Evolutionary conservation across 2,113 vertebrate genomes (phyloP), one percentile per base, ranked within the genome.

Genomic region (Cisticola juncidis): DNA sequence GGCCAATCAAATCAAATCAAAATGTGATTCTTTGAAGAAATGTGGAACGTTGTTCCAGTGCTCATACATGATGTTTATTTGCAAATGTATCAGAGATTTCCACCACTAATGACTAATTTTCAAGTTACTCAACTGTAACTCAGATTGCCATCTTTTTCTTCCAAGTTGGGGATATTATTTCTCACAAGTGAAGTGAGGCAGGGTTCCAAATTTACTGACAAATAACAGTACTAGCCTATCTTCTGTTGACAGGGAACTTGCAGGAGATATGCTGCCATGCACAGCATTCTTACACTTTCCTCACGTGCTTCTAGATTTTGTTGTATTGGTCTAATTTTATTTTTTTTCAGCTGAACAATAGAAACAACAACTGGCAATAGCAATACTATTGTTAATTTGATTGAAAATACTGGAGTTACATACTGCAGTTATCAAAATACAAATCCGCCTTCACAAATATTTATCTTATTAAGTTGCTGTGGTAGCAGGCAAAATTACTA

Each of bases 1-100:
- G 90, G 79, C 56, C 79, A 90, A 95, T 93, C 80, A 88, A 6
- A 2, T 78, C 42, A 82, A 90, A 94, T 84, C 61, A 91, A 85
- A 90, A 92, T 5, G 25, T 40, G 47, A 64, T 86, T 94, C 48
- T 93, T 88, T 64, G 57, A 86, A 93, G 74, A 90, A 89, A 80
- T 21, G 13, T 13, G 20, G 42, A 45, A 22, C 5, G 0, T 54
- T 38, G 26, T 60, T 90, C 18, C 1, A 0, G 35, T 56, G 66
- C 42, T 87, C 70, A 85, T 44, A 60, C 35, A 28, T 85, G 26
- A 47, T 40, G 20, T 66, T 85, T 88, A 71, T 56, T 90, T 86
- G 79, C 28, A 88, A 93, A 88, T 60, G 36, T 36, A 83, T 29
- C 38, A 40, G 58, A 77, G 51, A 68, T 78, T 83, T 81, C 87